These are phyloP conservation scores for Falcunculus frontatus DNA, from an alignment of 2,113 vertebrate genomes.

Conservation along the genomic window DNA sequence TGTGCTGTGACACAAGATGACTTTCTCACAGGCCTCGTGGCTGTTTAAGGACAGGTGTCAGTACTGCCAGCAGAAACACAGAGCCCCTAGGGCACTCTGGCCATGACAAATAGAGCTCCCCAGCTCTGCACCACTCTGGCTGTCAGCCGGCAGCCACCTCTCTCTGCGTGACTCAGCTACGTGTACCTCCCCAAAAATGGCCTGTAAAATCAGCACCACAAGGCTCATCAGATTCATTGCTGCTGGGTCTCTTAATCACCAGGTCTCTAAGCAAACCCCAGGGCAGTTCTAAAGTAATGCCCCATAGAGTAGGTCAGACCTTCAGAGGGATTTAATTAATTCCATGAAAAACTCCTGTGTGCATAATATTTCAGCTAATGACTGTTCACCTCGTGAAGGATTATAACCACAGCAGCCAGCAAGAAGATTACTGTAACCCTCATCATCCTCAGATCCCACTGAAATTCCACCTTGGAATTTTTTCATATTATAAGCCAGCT, in stretches of 20 bases:
- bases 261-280: background rate
- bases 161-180: background rate
- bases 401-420: background rate
- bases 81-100: background rate
- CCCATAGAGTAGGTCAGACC: background rate
- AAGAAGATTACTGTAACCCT: background rate
- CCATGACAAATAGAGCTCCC: fast-evolving
- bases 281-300: fast-evolving
- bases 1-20: background rate
- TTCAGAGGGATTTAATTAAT: background rate
- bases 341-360: background rate
- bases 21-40: background rate
- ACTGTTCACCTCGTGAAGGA: background rate
- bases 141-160: background rate
- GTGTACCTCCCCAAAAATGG: background rate
- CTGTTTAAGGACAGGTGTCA: background rate
- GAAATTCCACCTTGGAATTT: background rate
- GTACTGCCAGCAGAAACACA: background rate
- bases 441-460: background rate
- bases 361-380: background rate
- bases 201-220: background rate
- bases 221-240: background rate
- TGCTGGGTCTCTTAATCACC: background rate
- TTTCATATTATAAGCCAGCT: background rate
- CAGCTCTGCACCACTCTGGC: background rate